Percentiles rank a stretch among this genome's conserved stretches.
Evolutionary conservation across 2,797 vertebrate genomes (phyloP).

Genomic region (Acanthornis magna): DNA sequence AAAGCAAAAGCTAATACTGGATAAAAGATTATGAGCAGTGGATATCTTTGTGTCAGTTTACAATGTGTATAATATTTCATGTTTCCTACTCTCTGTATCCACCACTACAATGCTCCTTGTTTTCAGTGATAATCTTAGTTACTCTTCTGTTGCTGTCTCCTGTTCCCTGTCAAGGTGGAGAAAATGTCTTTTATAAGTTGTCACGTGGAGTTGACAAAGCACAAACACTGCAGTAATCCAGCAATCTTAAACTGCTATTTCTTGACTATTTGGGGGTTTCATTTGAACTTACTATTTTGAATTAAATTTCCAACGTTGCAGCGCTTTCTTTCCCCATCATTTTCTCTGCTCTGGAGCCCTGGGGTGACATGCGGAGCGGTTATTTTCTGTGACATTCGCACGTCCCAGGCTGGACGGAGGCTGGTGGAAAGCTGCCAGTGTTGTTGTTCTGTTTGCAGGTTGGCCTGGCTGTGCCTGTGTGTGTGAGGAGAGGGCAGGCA

Average conservation of each 20-base stretch:
- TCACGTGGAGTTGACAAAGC: neutral
- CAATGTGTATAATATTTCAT: neutral
- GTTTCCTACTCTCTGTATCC: neutral
- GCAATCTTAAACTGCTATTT: neutral
- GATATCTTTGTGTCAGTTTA: neutral
- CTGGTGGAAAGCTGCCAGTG: constrained; percentile 15
- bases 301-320: neutral
- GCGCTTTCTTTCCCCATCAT: neutral
- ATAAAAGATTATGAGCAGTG: neutral
- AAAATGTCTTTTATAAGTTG: neutral
- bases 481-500: neutral
- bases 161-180: neutral
- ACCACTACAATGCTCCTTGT: neutral
- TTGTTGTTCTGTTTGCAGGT: neutral
- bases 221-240: neutral
- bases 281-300: neutral
- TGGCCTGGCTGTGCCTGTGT: neutral
- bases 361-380: neutral
- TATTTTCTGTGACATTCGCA: neutral
- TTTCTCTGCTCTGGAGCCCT: neutral
- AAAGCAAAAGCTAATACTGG: neutral
- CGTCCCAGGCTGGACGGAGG: neutral
- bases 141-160: neutral
- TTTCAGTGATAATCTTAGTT: neutral
- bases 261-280: neutral